Conservation (phyloP, 2,888 invertebrate species). For the Lochmaea crataegi region DNA sequence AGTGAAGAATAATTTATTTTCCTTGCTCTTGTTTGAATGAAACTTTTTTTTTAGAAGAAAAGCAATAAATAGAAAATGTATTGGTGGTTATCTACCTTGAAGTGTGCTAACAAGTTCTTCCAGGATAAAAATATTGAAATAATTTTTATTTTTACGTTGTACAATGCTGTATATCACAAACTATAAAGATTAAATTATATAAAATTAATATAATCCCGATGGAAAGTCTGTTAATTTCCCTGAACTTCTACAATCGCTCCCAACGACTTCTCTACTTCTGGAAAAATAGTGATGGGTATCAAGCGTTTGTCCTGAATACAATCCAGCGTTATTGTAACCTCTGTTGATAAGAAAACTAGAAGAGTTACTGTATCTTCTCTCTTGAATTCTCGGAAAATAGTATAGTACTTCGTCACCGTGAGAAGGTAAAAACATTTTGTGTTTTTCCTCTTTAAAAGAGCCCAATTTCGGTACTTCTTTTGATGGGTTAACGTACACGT, state of each 20-base stretch:
- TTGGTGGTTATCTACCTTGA: too few species aligned
- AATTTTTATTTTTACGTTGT: too few species aligned
- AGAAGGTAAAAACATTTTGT: conserved; percentile 60
- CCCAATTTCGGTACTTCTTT: conserved; percentile 46
- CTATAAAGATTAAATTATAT: not conserved
- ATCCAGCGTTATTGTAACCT: conserved; percentile 73
- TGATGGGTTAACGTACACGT: conserved; percentile 42
- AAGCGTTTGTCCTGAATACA: conserved; percentile 72
- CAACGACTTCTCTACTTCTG: conserved; percentile 51
- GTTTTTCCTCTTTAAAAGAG: conserved; percentile 59
- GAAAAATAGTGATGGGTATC: conserved; percentile 55
- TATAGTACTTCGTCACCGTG: conserved; percentile 62
- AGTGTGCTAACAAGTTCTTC: too few species aligned
- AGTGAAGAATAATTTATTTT: too few species aligned
- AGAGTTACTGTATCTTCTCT: conserved; percentile 65
- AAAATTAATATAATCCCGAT: conserved; percentile 74
- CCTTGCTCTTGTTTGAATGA: too few species aligned
- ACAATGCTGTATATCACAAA: too few species aligned
- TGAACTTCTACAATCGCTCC: conserved; percentile 55
- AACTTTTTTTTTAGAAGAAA: too few species aligned
- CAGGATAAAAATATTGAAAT: too few species aligned
- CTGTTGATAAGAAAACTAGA: conserved; percentile 71
- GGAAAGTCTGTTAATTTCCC: conserved; percentile 80
- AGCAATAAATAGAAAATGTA: too few species aligned
- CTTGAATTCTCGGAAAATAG: conserved; percentile 63